Evolutionary conservation across 1,140 invertebrate genomes (phyloP).

Genomic region (Nasonia longicornis): DNA sequence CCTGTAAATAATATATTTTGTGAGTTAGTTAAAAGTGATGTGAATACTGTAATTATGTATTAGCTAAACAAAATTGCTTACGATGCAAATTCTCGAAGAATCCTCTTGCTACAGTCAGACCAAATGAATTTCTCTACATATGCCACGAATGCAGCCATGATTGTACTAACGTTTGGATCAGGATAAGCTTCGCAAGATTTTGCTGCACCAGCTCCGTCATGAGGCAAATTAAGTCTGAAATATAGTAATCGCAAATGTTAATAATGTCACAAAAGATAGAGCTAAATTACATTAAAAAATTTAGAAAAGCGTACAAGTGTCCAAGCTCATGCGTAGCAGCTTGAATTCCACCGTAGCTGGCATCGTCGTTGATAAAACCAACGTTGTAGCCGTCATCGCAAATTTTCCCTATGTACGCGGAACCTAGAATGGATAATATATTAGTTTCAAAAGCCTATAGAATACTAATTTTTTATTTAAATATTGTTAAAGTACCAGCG

Average conservation of each 20-base stretch:
- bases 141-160: background rate
- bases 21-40: no score
- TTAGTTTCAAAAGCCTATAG: background rate
- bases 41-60: no score
- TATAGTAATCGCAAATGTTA: background rate
- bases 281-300: background rate
- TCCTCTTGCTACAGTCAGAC: conserved; percentile 19
- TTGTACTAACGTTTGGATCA: background rate
- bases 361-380: conserved; percentile 7
- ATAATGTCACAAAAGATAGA: background rate
- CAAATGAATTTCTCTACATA: conserved; percentile 9
- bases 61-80: background rate
- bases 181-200: conserved; percentile 2
- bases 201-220: background rate
- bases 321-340: conserved; percentile 6
- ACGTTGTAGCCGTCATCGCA: background rate
- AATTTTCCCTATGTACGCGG: background rate
- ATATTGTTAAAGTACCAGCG: background rate
- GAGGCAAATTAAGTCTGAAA: conserved; percentile 27
- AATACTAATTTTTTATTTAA: background rate
- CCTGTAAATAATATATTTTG: background rate
- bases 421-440: background rate
- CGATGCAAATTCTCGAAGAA: conserved; percentile 20
- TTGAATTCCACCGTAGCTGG: background rate
- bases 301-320: background rate